Percentiles rank a stretch among this genome's conserved stretches.
Evolutionary conservation across 1,140 invertebrate genomes (phyloP).

Genomic region (Drosophila athabasca): DNA sequence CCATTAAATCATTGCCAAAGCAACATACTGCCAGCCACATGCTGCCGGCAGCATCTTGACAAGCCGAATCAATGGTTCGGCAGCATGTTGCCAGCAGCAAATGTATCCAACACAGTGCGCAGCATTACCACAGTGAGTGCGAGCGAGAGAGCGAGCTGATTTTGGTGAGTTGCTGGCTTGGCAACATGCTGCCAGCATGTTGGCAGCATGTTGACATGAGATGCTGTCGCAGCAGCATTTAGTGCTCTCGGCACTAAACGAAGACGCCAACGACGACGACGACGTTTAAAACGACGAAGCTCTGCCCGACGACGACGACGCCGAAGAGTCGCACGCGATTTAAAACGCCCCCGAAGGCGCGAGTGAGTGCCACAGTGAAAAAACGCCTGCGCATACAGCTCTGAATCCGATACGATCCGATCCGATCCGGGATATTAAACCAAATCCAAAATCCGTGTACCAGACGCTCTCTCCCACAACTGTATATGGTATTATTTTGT

Average conservation of each 20-base stretch:
- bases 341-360: conserved; percentile 35
- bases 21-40: too few relatives aligned
- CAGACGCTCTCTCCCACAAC: too few relatives aligned
- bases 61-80: conserved; percentile 37
- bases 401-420: background rate
- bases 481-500: too few relatives aligned
- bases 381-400: conserved; percentile 64
- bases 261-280: conserved; percentile 65
- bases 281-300: conserved; percentile 40
- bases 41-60: conserved; percentile 13
- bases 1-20: too few relatives aligned
- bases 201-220: background rate
- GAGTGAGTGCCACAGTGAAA: conserved; percentile 2
- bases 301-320: conserved; percentile 60
- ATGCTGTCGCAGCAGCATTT: background rate
- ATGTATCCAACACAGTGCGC: conserved; percentile 56
- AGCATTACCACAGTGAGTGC: conserved; percentile 10
- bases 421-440: conserved; percentile 1
- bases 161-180: conserved; percentile 40
- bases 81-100: conserved; percentile 7
- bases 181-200: background rate
- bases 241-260: conserved; percentile 10
- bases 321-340: conserved; percentile 48
- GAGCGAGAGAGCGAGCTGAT: conserved; percentile 4
- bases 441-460: background rate